These are phyloP conservation scores for Pipistrellus nathusii DNA, from an alignment of 2,797 vertebrate genomes.

Conservation along the genomic window DNA sequence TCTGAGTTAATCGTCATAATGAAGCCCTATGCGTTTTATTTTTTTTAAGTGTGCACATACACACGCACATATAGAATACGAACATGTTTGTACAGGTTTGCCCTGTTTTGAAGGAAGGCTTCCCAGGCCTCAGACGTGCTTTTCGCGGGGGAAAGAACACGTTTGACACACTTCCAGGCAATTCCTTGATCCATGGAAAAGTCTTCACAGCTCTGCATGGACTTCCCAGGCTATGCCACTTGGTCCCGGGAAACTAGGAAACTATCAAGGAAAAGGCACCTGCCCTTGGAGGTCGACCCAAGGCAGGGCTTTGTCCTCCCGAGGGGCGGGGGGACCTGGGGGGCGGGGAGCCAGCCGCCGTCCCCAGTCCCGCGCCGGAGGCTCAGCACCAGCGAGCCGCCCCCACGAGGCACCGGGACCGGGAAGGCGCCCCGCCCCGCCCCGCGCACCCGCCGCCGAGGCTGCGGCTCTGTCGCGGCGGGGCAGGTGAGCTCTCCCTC, in stretches of 20 bases:
- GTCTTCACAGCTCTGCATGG: background rate
- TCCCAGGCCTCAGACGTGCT: background rate
- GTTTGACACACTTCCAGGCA: background rate
- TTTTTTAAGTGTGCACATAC: background rate
- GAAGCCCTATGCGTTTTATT: background rate
- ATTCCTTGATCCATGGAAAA: background rate
- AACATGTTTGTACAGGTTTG: background rate
- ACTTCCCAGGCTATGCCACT: background rate
- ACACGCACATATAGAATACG: background rate
- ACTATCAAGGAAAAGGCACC: background rate
- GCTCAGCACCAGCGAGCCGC: fast-evolving
- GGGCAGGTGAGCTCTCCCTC: slow-evolving; percentile 59
- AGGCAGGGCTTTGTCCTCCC: background rate
- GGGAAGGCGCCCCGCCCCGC: background rate
- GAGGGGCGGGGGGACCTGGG: no score
- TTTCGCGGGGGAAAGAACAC: background rate
- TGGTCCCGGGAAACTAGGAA: background rate
- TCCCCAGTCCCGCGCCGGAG: fast-evolving
- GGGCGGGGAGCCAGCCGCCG: background rate
- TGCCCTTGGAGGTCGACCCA: background rate
- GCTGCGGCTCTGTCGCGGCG: background rate
- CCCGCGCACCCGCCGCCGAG: background rate
- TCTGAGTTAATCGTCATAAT: background rate
- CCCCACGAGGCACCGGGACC: fast-evolving
- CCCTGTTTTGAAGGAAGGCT: background rate